A percentile compares a stretch with the other conserved stretches of the same genome.
Conservation (phyloP, 2,888 invertebrate species). For the Lasioglossum lativentre region DNA sequence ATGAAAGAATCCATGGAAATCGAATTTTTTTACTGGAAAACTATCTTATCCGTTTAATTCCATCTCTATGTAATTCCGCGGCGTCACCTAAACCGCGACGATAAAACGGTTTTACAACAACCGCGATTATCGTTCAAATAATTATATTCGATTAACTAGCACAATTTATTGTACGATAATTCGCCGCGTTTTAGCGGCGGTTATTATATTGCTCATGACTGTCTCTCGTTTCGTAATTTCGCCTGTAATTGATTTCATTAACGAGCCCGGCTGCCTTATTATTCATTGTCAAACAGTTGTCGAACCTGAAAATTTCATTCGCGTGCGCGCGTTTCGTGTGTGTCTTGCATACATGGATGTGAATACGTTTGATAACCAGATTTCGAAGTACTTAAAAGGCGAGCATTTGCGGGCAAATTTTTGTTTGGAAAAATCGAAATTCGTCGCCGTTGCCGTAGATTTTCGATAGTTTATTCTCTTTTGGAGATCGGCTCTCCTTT, state of each 20-base stretch:
- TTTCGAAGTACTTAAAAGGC: background rate
- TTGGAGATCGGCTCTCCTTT: background rate
- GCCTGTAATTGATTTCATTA: constrained; percentile 5
- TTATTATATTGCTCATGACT: background rate
- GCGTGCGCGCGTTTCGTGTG: background rate
- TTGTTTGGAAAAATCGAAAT: background rate
- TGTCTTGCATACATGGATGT: background rate
- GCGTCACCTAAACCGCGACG: background rate
- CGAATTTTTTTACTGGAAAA: background rate
- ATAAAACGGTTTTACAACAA: background rate
- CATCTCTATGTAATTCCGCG: background rate
- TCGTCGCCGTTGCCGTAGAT: background rate
- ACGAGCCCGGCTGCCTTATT: background rate
- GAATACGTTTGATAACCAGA: background rate
- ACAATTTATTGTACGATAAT: background rate
- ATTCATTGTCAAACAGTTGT: background rate
- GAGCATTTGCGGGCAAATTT: background rate
- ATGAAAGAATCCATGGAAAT: background rate
- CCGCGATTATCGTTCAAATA: background rate
- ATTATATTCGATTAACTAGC: background rate
- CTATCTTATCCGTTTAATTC: background rate
- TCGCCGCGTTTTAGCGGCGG: background rate
- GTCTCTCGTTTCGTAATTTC: constrained; percentile 1
- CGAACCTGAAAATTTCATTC: background rate
- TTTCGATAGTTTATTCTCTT: background rate